Percentiles rank a stretch among this genome's conserved stretches.
These are phyloP conservation scores for Beroe ovata DNA, from an alignment of 37 sponge, comb jelly and placozoan genomes.

Conservation along the genomic window DNA sequence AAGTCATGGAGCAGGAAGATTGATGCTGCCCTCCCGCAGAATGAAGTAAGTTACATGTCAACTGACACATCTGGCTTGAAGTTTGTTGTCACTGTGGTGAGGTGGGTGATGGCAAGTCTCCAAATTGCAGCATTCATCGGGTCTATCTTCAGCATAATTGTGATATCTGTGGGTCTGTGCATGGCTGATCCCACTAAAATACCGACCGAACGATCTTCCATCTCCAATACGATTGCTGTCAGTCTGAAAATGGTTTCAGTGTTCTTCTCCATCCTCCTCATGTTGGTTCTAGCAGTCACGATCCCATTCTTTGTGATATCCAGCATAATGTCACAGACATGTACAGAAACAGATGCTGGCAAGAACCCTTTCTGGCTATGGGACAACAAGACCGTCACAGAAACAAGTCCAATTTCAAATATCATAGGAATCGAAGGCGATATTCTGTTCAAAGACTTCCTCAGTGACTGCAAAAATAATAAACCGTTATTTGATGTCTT, in stretches of 20 bases:
- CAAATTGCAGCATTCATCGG: not conserved
- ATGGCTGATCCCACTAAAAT: not conserved
- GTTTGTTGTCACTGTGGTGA: not conserved
- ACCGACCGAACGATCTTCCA: not conserved
- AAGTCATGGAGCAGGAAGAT: not conserved
- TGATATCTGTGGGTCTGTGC: not conserved
- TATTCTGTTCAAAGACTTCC: not conserved
- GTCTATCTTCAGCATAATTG: not conserved
- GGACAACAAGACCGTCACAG: constrained; percentile 5
- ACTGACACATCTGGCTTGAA: not conserved
- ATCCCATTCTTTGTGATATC: not conserved
- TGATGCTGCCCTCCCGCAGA: not conserved
- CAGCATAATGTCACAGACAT: not conserved
- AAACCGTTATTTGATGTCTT: not conserved
- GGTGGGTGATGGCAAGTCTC: not conserved
- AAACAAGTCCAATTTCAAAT: not conserved
- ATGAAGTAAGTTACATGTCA: not conserved
- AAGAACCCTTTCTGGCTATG: constrained; percentile 33
- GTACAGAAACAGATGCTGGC: not conserved
- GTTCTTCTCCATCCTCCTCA: not conserved
- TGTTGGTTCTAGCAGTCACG: not conserved
- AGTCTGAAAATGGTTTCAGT: not conserved
- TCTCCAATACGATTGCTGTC: not conserved
- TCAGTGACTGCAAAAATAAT: not conserved
- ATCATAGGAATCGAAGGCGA: not conserved